These are phyloP conservation scores for Notodonta dromedarius DNA, from an alignment of 2,888 invertebrate species.

Conservation along the genomic window DNA sequence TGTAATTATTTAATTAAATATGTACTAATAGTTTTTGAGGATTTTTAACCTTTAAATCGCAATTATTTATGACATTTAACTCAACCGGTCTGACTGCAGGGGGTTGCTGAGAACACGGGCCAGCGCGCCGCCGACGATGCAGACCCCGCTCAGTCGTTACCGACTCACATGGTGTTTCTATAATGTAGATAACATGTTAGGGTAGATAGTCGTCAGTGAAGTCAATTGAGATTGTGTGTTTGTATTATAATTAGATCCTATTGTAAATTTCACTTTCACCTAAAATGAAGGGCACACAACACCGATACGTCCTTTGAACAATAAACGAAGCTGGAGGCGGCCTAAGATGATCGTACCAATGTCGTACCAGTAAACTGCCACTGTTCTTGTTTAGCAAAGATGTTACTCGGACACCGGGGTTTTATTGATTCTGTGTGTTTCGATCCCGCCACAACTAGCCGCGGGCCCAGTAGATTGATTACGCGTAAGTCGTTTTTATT, in stretches of 20 bases:
- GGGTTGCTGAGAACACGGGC: no score
- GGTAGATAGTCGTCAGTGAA: constrained; percentile 67
- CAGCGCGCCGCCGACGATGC: no score
- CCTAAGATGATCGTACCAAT: constrained; percentile 75
- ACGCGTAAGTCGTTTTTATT: constrained; percentile 79
- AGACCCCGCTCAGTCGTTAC: constrained; percentile 27
- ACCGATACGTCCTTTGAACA: constrained; percentile 76
- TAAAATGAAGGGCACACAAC: constrained; percentile 63
- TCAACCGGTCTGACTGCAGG: constrained; percentile 32
- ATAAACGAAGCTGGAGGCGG: constrained; percentile 73
- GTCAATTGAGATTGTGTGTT: constrained; percentile 68
- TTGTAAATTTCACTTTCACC: constrained; percentile 44
- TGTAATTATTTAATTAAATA: constrained; percentile 38
- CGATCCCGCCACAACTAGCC: constrained; percentile 54
- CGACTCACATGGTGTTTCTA: constrained; percentile 61
- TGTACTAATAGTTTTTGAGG: constrained; percentile 62
- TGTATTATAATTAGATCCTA: constrained; percentile 52
- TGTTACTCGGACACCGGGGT: constrained; percentile 68
- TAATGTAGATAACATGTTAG: constrained; percentile 69
- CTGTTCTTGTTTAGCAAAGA: constrained; percentile 61
- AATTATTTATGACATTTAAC: constrained; percentile 59
- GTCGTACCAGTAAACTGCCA: constrained; percentile 72
- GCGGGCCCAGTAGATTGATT: constrained; percentile 76
- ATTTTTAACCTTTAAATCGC: constrained; percentile 63
- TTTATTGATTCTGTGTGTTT: constrained; percentile 81